Evolutionary conservation across 2,797 vertebrate genomes (phyloP), one percentile per base, ranked within the genome.

Genomic region (Paguma larvata): DNA sequence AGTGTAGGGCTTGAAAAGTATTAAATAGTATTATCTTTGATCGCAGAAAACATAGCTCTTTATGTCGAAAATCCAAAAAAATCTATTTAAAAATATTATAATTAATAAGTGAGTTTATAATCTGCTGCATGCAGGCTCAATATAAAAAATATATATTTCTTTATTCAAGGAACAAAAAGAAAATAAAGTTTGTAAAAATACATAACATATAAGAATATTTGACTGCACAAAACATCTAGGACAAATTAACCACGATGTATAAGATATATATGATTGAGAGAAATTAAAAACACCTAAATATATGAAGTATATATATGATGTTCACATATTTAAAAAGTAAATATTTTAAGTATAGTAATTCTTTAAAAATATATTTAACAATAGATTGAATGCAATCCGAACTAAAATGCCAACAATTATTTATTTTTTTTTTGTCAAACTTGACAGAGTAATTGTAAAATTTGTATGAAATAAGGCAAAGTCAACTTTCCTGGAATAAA

Each of bases 211-310:
- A 70, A 63, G 38, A 82, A 41, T 72, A 73, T 73, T 25, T 84
- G 95, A 70, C 21, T 67, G 8, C 27, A 30, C 59, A 84, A 79
- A 90, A 67, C 2, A 68, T 77, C 34, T 51, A 90, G 16, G 21
- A 73, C 18, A 90, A 95, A 90, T 82, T 92, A 82, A 59, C 19
- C 14, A 92, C 13, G 67, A 41, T 41, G 6, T 59, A 48, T 18
- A 79, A 15, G n/a, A 84, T 1, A 25, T 84, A 53, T 32, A 19
- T n/a, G 4, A 41, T 62, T 85, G 27, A 82, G 18, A 95, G 18
- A 83, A 95, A 94, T 51, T 68, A 70, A 85, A 95, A 91, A 86
- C 23, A 77, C 12, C 27, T 38, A 94, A 48, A 34, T 93, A 95
- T 38, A 75, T 85, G 2, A 95, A 72, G 13, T 41, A 72, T 5